Evolutionary conservation across 2,888 invertebrate species (phyloP).

Genomic region (Parapristionchus giblindavisi): DNA sequence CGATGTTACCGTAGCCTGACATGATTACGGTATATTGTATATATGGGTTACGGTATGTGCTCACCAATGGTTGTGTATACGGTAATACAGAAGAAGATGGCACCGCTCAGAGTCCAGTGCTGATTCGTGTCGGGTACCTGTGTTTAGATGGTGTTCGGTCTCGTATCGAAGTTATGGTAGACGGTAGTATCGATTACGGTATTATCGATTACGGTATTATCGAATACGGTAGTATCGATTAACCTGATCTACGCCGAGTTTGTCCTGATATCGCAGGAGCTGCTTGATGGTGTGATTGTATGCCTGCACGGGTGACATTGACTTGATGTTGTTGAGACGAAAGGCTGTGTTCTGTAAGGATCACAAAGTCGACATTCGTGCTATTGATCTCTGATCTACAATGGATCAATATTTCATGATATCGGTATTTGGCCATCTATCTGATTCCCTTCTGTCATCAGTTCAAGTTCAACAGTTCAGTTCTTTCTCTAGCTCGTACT

Average conservation of each 20-base stretch:
- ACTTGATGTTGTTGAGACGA: constrained; percentile 59
- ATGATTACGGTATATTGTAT: not conserved
- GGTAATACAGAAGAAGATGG: constrained; percentile 66
- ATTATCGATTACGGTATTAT: not conserved
- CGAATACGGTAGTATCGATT: not conserved
- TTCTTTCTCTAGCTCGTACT: not conserved
- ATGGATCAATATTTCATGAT: not conserved
- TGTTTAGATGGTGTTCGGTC: not conserved
- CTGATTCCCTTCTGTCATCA: constrained; percentile 57
- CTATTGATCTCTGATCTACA: not conserved
- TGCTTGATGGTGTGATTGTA: constrained; percentile 64
- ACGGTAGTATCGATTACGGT: too few relatives aligned
- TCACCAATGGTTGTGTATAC: constrained; percentile 76
- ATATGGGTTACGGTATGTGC: constrained; percentile 70
- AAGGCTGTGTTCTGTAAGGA: constrained; percentile 60
- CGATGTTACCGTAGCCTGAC: constrained; percentile 67
- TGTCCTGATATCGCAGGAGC: constrained; percentile 56
- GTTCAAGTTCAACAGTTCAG: not conserved
- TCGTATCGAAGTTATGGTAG: not conserved
- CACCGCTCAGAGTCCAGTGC: constrained; percentile 61
- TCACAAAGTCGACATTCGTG: not conserved
- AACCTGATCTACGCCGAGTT: constrained; percentile 53
- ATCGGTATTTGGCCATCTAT: too few relatives aligned
- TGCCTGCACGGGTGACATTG: constrained; percentile 57
- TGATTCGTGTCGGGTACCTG: constrained; percentile 49